Base-by-base conservation (phyloP, 2,113 vertebrate genomes). In the Engystomops pustulosus region DNA sequence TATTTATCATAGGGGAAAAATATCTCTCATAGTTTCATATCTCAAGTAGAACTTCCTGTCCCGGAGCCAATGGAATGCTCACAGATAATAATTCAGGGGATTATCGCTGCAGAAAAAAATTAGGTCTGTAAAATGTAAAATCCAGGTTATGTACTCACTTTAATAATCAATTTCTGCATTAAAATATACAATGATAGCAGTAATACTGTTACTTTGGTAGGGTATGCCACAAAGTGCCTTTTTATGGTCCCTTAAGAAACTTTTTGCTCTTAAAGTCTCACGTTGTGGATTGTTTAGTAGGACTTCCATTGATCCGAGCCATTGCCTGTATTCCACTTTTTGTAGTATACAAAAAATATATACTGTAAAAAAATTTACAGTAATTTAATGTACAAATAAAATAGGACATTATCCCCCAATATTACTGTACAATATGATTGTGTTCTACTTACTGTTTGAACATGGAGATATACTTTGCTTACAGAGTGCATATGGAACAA, bases 61-160 rank as follows among this genome's bases (percentile, higher is more conserved):
- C 36, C 38, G 18, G 14, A 25, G 76, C 53, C n/a, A 62, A 18
- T 79, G 32, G 20, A 38, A 15, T 36, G 23, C 76, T 62, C 30
- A 41, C 76, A 79, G 76, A 79, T 79, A 79, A 79, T 79, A 58
- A 62, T 79, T 79, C 76, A 79, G 15, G 55, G 36, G n/a, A 36
- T 79, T 79, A 62, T 44, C 9, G 12, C 58, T 62, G 23, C 30
- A 38, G 38, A 77, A 6, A 15, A 36, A 72, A 72, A 45, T n/a
- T 72, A 47, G 23, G 70, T 74, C 70, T 74, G 70, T 74, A 32
- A 30, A 74, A 47, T 32, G 45, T 51, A 27, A 58, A 36, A 77
- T 58, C 4, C 36, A 34, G 11, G 34, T 20, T 9, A 8, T 30
- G 18, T 58, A 11, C 10, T 53, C 49, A 49, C n/a, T 55, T 76